phyloP scores from a whole-genome alignment of 2,113 vertebrate genomes.

The Alethe castanea region DNA sequence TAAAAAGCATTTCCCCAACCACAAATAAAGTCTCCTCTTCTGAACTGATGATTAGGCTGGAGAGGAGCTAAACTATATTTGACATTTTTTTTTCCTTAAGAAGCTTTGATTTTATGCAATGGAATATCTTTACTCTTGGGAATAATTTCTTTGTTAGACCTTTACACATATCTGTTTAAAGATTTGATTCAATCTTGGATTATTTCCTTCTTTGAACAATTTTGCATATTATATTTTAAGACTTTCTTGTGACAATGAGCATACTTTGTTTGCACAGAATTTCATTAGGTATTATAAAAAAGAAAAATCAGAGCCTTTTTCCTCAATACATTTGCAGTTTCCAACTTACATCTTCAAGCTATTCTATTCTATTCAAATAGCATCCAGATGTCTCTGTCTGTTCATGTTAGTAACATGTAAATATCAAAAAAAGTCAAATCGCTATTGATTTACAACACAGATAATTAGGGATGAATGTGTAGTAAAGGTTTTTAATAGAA shows the following conservation, averaged over 20 bases:
- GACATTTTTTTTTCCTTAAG: background rate
- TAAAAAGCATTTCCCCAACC: background rate
- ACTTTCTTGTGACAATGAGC: background rate
- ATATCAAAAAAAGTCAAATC: slow-evolving; percentile 75
- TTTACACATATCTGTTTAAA: background rate
- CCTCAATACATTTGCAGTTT: background rate
- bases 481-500: slow-evolving; percentile 85
- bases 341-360: background rate
- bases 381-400: background rate
- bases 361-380: background rate
- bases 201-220: background rate
- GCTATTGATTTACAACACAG: slow-evolving; percentile 75
- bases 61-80: background rate
- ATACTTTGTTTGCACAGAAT: background rate
- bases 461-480: slow-evolving; percentile 82
- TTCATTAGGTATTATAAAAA: background rate
- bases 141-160: slow-evolving; percentile 8
- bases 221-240: background rate
- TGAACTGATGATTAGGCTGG: background rate
- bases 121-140: background rate
- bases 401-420: slow-evolving; percentile 3
- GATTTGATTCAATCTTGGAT: background rate
- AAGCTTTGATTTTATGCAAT: background rate
- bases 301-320: background rate
- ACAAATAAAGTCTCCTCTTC: background rate